Evolutionary conservation across 2,797 vertebrate genomes (phyloP).

Genomic region (Acanthis flammea): DNA sequence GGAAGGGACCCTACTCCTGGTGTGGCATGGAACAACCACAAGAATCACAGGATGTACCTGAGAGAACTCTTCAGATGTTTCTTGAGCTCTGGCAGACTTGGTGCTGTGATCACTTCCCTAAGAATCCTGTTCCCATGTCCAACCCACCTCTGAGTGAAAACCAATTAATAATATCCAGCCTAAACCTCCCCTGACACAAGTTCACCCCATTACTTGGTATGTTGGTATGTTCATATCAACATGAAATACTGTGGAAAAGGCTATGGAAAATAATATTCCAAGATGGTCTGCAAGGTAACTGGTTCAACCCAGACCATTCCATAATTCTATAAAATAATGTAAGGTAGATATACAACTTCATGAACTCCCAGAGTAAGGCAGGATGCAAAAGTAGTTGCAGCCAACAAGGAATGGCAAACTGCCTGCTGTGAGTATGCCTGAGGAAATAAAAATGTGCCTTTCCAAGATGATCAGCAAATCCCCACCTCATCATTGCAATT

Average conservation of each 20-base stretch:
- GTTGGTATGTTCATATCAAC: neutral
- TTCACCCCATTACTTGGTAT: neutral
- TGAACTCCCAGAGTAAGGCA: neutral
- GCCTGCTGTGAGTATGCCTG: neutral
- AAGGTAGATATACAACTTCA: neutral
- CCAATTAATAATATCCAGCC: neutral
- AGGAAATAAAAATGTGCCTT: conserved; percentile 10
- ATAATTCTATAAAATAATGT: neutral
- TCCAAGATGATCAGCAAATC: neutral
- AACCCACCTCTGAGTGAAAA: neutral
- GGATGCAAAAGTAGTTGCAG: neutral
- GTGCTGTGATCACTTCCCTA: neutral
- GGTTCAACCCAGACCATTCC: neutral
- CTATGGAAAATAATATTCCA: neutral
- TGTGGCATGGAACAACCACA: neutral
- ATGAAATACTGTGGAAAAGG: neutral
- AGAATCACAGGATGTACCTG: neutral
- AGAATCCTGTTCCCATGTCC: neutral
- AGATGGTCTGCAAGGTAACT: neutral
- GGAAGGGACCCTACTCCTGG: neutral
- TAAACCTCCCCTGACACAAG: neutral
- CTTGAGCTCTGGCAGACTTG: neutral
- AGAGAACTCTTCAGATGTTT: neutral
- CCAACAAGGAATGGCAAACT: neutral
- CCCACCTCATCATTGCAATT: neutral